Base-by-base conservation (phyloP, 2,888 invertebrate species). In the Drosophila helvetica region DNA sequence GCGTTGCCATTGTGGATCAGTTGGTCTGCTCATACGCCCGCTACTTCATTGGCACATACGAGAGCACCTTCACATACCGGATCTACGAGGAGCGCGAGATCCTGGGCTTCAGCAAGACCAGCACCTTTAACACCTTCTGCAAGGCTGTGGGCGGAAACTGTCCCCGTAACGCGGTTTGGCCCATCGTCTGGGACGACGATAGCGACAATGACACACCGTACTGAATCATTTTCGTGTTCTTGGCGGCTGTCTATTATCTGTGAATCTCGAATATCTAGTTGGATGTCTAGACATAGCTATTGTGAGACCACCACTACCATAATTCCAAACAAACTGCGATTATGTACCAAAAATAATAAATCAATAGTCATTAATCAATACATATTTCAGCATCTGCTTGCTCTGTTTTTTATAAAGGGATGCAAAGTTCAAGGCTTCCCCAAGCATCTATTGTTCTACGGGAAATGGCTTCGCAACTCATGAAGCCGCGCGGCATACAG, bases 61-160 rank as follows among this genome's bases (percentile, higher is more conserved):
- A 98, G 82, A 99, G 99, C 68, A 99, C 99, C 0, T 99, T 99
- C 92, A 96, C 98, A 0, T 98, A 96, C 91, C 94, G 99, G 63
- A 99, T 99, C 78, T 98, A 99, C 92, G 99, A 99, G 91, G 99
- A 99, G 90, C 93, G 99, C 27, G 99, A 99, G 93, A 98, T 99
- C 70, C 91, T 99, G 48, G 98, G 98, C 1, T 98, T 98, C 91
- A 93, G 94, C 7, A 93, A 94, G 47, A 92, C 94, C 27, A 94
- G 95, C 9, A 99, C 99, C 0, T 99, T 98, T 90, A 99, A 99
- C 92, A 93, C 96, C 71, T 88, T 92, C 57, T 92, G 92, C 76
- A 94, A 94, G 60, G 93, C 94, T 81, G 91, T 93, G 15, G 94
- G 94, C 59, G 90, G 91, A 8, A 93, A 91, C 42, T 98, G 98